Evolutionary conservation across 2,113 vertebrate genomes (phyloP).

Genomic region (Pachyramphus minor): DNA sequence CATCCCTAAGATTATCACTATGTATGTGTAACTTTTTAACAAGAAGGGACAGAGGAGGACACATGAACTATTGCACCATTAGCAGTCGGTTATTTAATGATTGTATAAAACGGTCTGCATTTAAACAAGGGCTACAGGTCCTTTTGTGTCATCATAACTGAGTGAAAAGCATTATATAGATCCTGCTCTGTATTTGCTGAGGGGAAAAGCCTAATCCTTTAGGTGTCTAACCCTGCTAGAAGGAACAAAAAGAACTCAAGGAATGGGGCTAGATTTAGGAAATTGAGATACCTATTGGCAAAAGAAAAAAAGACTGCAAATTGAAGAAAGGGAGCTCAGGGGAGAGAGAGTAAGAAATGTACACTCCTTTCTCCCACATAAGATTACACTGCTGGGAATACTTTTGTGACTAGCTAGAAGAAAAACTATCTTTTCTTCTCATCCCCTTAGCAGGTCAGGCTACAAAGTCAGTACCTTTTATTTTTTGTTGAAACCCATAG

Average conservation of each 20-base stretch:
- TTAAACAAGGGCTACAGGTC: background rate
- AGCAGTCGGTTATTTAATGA: background rate
- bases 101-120: background rate
- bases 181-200: background rate
- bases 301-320: background rate
- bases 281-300: background rate
- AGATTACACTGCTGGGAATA: background rate
- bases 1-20: background rate
- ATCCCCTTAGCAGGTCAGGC: background rate
- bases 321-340: background rate
- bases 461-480: background rate
- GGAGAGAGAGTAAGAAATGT: background rate
- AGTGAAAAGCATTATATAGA: background rate
- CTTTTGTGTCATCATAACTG: background rate
- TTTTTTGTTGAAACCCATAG: background rate
- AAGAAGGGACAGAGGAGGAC: background rate
- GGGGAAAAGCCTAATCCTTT: background rate
- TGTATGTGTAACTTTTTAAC: background rate
- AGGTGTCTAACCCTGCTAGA: background rate
- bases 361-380: background rate
- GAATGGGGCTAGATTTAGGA: background rate
- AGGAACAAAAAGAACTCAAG: background rate
- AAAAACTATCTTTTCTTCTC: background rate
- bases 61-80: fast-evolving
- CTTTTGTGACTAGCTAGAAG: background rate